phyloP scores from a whole-genome alignment of 2,797 vertebrate species.

The Heteromormyrus szaboi region DNA sequence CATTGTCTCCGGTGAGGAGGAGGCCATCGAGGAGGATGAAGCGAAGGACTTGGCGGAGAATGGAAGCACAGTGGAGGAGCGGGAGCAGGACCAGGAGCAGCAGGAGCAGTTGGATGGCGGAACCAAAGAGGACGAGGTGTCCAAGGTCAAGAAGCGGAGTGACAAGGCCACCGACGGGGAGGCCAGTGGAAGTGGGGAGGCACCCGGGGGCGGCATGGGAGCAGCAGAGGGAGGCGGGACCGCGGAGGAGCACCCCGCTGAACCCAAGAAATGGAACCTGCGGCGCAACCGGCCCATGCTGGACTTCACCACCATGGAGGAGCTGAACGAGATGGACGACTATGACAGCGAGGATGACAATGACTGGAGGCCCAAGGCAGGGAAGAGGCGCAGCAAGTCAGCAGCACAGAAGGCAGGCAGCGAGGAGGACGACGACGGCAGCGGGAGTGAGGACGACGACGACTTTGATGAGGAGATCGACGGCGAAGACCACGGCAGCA shows the following conservation, averaged over 20 bases:
- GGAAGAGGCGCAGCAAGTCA: slow-evolving; percentile 74
- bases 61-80: slow-evolving; percentile 40
- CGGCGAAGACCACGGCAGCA: slow-evolving; percentile 63
- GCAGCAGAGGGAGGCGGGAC: slow-evolving; percentile 18
- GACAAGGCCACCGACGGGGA: slow-evolving; percentile 63
- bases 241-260: slow-evolving; percentile 65
- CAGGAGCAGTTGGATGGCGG: slow-evolving; percentile 60
- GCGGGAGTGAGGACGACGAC: slow-evolving; percentile 39
- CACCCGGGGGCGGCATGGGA: slow-evolving; percentile 13
- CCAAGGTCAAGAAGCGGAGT: slow-evolving; percentile 69
- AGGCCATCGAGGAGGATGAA: slow-evolving; percentile 61
- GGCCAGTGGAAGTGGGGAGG: slow-evolving; percentile 41
- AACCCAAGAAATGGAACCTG: slow-evolving; percentile 97
- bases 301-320: slow-evolving; percentile 94
- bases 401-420: slow-evolving; percentile 69
- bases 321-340: slow-evolving; percentile 95
- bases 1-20: slow-evolving; percentile 67
- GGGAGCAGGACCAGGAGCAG: slow-evolving; percentile 57
- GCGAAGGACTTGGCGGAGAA: slow-evolving; percentile 62
- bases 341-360: slow-evolving; percentile 98
- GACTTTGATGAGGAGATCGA: slow-evolving; percentile 29
- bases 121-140: slow-evolving; percentile 63
- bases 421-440: slow-evolving; percentile 64
- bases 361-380: slow-evolving; percentile 86
- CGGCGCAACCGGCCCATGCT: slow-evolving; percentile 85